Percentiles rank a stretch among this genome's conserved stretches.
Evolutionary conservation across 2,888 invertebrate species (phyloP).

Genomic region (Eugnorisma glareosa): DNA sequence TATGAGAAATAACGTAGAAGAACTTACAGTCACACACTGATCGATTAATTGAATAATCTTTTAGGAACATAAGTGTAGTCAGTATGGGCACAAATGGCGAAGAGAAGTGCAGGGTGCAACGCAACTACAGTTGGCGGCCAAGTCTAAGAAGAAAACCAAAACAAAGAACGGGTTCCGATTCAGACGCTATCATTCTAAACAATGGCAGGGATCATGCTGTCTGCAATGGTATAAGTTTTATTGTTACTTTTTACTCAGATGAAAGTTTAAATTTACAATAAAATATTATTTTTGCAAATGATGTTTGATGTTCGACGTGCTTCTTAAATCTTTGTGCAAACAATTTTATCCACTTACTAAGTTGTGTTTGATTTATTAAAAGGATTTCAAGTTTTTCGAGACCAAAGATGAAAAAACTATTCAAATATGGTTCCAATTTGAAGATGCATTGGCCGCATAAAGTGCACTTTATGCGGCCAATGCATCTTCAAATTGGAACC

Average conservation of each 20-base stretch:
- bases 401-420: not conserved
- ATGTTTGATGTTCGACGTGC: conserved; percentile 3
- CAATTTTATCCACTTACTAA: not conserved
- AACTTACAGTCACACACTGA: no score
- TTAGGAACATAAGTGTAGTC: conserved; percentile 82
- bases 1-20: not conserved
- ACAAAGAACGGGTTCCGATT: conserved; percentile 90
- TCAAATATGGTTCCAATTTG: no score
- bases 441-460: no score
- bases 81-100: conserved; percentile 79
- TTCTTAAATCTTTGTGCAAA: conserved; percentile 6
- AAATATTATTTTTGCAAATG: conserved; percentile 9
- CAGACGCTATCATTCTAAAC: conserved; percentile 92
- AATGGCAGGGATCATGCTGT: conserved; percentile 94
- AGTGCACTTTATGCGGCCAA: no score
- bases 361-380: not conserved
- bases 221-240: conserved; percentile 91
- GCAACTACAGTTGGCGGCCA: conserved; percentile 94
- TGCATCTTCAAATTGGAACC: not conserved
- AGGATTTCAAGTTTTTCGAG: not conserved
- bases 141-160: conserved; percentile 93
- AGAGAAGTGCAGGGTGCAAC: conserved; percentile 90
- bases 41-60: not conserved
- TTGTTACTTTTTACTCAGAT: not conserved
- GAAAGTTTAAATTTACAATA: not conserved